Evolutionary conservation across 2,797 vertebrate species (phyloP), one percentile per base, ranked within the genome.

Genomic region (Enteromius fasciolatus): DNA sequence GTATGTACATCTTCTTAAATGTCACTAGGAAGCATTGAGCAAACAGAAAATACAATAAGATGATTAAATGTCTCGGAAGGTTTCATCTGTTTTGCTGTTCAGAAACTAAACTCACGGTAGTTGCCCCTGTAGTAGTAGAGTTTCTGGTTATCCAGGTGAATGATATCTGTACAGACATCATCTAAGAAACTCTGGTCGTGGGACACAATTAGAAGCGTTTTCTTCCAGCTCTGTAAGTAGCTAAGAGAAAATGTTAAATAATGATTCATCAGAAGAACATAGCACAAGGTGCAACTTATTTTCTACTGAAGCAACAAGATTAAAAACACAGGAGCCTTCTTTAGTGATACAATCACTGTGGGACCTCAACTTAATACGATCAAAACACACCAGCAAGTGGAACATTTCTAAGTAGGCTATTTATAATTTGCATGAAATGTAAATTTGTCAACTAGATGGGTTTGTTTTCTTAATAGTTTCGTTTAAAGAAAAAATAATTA

Each of bases 1-100:
- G 97, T 78, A 96, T 93, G 33, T 97, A 97, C 97, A 98, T 98
- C 92, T 98, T 98, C 94, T 98, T 98, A 86, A 98, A 98, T 0
- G 96, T 95, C 93, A 98, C 97, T 97, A 77, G 5, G 39, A 83
- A 0, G 78, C 48, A 36, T 41, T 11, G 68, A 18, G 28, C 25
- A 50, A 41, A 46, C 12, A 17, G 1, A 59, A 36, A 33, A 52
- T 73, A 52, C 11, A 73, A 18, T 54, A 14, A n/a, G 18, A 36
- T n/a, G 33, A 73, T 8, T 73, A 36, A 36, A 52, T 20, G 14
- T 50, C 25, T 31, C 14, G 6, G n/a, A 7, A 39, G 48, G 39
- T 33, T 25, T 33, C 4, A 33, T 20, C 8, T 8, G 48, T n/a
- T 52, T 12, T 17, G 5, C 6, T 12, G n/a, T 46, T 48, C 4